Base-by-base conservation (phyloP, 2,888 invertebrate genomes). In the Cremastinae sp. region DNA sequence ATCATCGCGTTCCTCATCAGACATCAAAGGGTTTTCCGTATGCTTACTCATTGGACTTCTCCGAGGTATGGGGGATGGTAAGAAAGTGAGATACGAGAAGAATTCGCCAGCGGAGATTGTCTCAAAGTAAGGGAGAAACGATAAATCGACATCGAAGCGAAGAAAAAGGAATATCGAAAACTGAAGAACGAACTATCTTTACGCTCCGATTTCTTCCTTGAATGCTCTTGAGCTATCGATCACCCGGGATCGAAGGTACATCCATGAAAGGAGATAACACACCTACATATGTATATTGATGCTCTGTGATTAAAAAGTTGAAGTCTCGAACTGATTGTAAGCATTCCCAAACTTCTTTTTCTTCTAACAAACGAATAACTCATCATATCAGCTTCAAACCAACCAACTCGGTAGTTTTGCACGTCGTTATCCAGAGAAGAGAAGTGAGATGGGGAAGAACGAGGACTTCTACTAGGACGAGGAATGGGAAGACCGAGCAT, bases 261-360 rank as follows among this genome's bases (percentile, higher is more conserved):
- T 43, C 55, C 43, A 49, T 9, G 65, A 71, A 20, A 51, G 58
- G 47, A 75, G 80, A 79, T 80, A 79, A 83, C 78, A 75, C 74
- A 83, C 83, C 79, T 79, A 83, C 78, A 75, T 73, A 83, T 82
- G 78, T 79, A 81, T 81, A 82, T 81, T 82, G 82, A 83, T 81
- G 81, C 83, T 83, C 85, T 84, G 84, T 85, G 84, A 87, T 87
- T 86, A 86, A 86, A 84, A 81, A 80, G 82, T 81, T 65, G 79
- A 83, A 81, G 83, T 83, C 18, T 39, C 20, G 10, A 43, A 14
- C 41, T 49, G 12, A 18, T 22, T 10, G 9, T 20, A 45, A 47
- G 20, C 49, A 3, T 62, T n/a, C 22, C n/a, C n/a, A 28, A 49
- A 18, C 16, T 69, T 41, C 43, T 49, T 53, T 70, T 41, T 28